These are phyloP conservation scores for Takifugu bimaculatus DNA, from an alignment of 2,113 vertebrate genomes.

Conservation along the genomic window DNA sequence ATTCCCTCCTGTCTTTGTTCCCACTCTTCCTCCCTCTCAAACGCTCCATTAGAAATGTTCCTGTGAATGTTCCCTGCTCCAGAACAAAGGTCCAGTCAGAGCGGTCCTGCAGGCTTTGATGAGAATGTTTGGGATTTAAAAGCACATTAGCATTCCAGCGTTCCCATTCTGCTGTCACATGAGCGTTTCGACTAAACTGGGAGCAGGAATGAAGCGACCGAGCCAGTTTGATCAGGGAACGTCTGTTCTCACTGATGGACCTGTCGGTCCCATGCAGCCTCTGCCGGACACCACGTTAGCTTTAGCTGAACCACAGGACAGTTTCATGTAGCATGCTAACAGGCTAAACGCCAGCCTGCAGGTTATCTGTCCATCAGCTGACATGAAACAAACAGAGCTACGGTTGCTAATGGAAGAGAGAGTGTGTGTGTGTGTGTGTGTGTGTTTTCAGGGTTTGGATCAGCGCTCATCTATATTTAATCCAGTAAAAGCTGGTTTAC, in stretches of 20 bases:
- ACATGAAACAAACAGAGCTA: constrained; percentile 16
- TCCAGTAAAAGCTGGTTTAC: constrained; percentile 55
- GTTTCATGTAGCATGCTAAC: constrained; percentile 18
- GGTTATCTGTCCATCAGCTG: constrained; percentile 8
- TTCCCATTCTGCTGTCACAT: constrained; percentile 28
- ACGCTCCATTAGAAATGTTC: no score
- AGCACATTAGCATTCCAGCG: constrained; percentile 60
- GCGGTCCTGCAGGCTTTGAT: constrained; percentile 24
- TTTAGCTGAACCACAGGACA: no score
- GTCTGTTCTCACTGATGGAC: no score
- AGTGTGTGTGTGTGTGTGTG: neutral
- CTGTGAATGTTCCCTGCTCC: neutral
- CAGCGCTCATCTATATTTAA: constrained; percentile 62
- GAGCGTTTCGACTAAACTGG: neutral
- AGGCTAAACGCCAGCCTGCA: neutral
- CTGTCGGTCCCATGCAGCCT: neutral
- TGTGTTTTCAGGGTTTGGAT: constrained; percentile 1
- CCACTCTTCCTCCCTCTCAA: no score
- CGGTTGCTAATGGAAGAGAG: constrained; percentile 46
- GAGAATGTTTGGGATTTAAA: constrained; percentile 28
- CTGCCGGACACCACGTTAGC: neutral
- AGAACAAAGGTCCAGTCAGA: constrained; percentile 49
- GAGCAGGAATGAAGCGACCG: no score
- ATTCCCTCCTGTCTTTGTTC: no score
- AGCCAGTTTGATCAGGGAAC: no score